Percentiles rank a stretch among this genome's conserved stretches.
phyloP scores from a whole-genome alignment of 2,797 vertebrate species.

The Tinamus major region DNA sequence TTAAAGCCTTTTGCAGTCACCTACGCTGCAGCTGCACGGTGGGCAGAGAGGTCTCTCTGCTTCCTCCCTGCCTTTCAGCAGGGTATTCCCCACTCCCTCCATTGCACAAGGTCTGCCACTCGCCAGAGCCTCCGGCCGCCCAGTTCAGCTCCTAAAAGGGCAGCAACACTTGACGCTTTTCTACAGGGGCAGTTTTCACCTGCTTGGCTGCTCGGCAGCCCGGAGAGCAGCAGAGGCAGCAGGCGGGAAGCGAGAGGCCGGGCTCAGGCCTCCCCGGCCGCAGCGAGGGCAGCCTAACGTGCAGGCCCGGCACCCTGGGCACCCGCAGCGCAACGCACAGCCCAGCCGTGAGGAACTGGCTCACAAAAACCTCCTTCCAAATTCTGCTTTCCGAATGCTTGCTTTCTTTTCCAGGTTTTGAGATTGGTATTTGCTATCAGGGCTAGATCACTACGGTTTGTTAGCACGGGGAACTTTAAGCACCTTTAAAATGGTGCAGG shows the following conservation, averaged over 20 bases:
- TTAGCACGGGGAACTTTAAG: background rate
- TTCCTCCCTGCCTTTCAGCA: background rate
- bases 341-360: background rate
- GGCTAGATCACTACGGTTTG: background rate
- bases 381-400: background rate
- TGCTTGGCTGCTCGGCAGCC: background rate
- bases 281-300: background rate
- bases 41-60: background rate
- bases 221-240: background rate
- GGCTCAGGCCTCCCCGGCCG: background rate
- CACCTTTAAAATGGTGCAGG: background rate
- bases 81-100: background rate
- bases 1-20: conserved; percentile 4
- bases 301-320: background rate
- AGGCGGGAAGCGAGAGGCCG: background rate
- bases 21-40: conserved; percentile 3
- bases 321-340: background rate
- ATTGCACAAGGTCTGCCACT: background rate
- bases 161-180: background rate
- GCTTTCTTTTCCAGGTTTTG: background rate
- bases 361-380: background rate
- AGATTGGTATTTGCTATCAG: background rate
- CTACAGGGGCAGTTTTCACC: background rate
- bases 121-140: background rate
- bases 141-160: background rate